These are phyloP conservation scores for Orthosia cruda DNA, from an alignment of 2,888 invertebrate genomes.

Conservation along the genomic window DNA sequence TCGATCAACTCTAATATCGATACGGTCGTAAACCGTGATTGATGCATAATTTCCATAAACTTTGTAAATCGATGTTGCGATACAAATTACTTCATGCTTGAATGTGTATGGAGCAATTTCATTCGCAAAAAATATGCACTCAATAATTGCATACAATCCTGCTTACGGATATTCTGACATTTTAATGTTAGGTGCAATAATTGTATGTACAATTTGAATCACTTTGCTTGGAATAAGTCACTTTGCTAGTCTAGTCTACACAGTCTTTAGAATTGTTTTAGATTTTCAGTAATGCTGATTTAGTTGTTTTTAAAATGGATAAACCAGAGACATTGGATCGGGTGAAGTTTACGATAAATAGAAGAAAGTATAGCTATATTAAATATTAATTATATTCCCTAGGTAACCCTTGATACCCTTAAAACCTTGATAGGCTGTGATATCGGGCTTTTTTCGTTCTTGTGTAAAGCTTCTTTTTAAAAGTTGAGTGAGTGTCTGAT, in stretches of 20 bases:
- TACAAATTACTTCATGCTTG: not conserved
- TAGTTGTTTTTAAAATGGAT: slow-evolving; percentile 6
- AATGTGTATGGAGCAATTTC: not conserved
- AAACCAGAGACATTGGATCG: slow-evolving; percentile 65
- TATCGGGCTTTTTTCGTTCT: too few relatives aligned
- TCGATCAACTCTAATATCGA: not conserved
- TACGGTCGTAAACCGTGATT: not conserved
- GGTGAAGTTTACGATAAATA: slow-evolving; percentile 74
- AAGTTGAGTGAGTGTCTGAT: too few relatives aligned
- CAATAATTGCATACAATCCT: slow-evolving; percentile 11
- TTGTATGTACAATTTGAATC: not conserved
- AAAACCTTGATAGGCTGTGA: too few relatives aligned
- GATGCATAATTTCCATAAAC: not conserved
- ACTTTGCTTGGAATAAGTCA: not conserved
- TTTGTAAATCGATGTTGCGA: slow-evolving; percentile 13
- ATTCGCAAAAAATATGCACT: not conserved
- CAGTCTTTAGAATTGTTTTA: not conserved
- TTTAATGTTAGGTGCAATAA: not conserved
- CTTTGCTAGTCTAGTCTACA: not conserved
- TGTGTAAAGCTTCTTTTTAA: too few relatives aligned
- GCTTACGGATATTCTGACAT: not conserved
- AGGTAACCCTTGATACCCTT: too few relatives aligned
- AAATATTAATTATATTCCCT: too few relatives aligned
- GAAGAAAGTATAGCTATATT: slow-evolving; percentile 65
- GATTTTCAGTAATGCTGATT: not conserved